Percentiles rank a stretch among this genome's conserved stretches.
Conservation (phyloP, 2,113 vertebrate species). For the Syrmaticus mikado region DNA sequence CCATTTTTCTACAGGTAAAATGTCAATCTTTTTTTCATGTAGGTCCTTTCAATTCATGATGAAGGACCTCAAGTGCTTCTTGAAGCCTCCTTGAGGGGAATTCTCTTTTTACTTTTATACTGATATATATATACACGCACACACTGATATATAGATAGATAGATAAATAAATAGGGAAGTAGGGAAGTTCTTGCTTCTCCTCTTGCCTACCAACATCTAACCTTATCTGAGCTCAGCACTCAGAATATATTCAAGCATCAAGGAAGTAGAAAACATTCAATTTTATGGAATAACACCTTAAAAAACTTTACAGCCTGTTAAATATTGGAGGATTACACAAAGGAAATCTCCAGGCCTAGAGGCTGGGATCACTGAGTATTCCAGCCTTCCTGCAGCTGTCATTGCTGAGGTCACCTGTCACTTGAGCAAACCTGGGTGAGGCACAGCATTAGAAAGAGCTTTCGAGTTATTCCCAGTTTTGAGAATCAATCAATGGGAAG, state of each 20-base stretch:
- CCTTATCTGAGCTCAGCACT: neutral
- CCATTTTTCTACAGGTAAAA: neutral
- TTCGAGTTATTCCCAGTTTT: neutral
- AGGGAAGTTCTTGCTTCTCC: neutral
- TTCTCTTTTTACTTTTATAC: neutral
- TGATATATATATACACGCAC: neutral
- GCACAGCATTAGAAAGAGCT: neutral
- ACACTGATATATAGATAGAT: too few species aligned
- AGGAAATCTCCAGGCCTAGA: neutral
- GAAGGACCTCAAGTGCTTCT: neutral
- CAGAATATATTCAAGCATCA: neutral
- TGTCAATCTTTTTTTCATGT: neutral
- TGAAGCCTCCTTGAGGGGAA: neutral
- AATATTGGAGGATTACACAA: conserved; percentile 17
- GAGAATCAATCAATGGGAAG: rapidly evolving
- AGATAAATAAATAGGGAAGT: neutral
- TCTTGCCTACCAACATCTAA: neutral
- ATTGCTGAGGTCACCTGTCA: neutral
- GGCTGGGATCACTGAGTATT: neutral
- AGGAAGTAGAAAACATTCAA: neutral
- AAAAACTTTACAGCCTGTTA: conserved; percentile 3
- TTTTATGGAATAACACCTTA: neutral
- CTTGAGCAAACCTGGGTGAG: neutral
- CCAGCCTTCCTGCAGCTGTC: neutral
- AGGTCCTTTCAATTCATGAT: neutral